Conservation (phyloP, 2,797 vertebrate genomes). For the Alauda arvensis region DNA sequence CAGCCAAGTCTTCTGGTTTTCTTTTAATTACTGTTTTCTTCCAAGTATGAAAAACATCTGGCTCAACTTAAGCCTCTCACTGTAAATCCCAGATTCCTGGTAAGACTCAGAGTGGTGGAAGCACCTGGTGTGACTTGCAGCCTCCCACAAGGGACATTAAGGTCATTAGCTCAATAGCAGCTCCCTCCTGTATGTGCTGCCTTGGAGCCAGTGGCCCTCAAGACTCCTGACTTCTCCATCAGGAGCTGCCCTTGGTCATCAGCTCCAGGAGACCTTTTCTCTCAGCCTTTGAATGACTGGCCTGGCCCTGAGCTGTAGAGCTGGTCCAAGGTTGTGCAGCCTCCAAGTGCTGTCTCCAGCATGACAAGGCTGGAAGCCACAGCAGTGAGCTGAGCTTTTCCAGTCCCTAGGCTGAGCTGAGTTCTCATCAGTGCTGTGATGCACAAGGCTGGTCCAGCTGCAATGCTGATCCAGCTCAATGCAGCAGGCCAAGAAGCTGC, state of each 20-base stretch:
- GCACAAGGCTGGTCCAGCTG: neutral
- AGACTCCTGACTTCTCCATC: neutral
- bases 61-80: neutral
- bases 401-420: neutral
- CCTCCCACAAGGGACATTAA: rapidly evolving
- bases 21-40: neutral
- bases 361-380: neutral
- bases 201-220: neutral
- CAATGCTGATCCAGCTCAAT: too few species aligned
- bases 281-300: neutral
- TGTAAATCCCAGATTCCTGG: neutral
- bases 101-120: neutral
- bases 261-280: neutral
- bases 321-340: neutral
- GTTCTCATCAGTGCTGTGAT: rapidly evolving
- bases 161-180: neutral
- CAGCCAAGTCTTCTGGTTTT: neutral
- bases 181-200: neutral
- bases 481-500: neutral
- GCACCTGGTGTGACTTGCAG: neutral
- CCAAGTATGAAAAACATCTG: neutral
- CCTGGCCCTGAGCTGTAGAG: neutral
- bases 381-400: neutral
- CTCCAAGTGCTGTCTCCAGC: neutral
- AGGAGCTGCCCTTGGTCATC: neutral